phyloP scores from a whole-genome alignment of 2,888 invertebrate species.

The Eupithecia insigniata region DNA sequence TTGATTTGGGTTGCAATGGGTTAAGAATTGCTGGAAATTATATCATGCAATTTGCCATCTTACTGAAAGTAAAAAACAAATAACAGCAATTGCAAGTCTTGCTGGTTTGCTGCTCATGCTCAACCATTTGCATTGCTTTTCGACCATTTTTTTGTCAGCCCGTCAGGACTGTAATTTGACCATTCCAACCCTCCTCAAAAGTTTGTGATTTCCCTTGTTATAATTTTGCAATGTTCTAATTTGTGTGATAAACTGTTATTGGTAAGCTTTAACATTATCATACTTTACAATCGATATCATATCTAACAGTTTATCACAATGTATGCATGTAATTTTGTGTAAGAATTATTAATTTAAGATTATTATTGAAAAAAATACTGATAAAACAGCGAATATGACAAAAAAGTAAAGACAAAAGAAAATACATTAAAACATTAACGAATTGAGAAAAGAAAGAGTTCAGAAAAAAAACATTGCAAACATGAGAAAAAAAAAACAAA shows the following conservation, averaged over 20 bases:
- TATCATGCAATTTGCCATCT: neutral
- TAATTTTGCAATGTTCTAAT: constrained; percentile 17
- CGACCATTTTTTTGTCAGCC: neutral
- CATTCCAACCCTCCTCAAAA: constrained; percentile 27
- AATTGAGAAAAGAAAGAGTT: constrained; percentile 31
- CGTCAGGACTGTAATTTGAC: neutral
- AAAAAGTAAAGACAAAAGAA: constrained; percentile 40
- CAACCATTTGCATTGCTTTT: neutral
- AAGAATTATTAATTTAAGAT: constrained; percentile 20
- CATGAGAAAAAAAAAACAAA: constrained; percentile 40
- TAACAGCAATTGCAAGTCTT: neutral
- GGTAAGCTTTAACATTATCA: constrained; percentile 8
- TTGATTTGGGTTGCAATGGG: constrained; percentile 22
- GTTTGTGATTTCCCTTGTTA: constrained; percentile 20
- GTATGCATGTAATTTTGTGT: constrained; percentile 28
- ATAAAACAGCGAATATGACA: constrained; percentile 32
- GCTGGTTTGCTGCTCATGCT: neutral
- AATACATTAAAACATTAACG: constrained; percentile 39
- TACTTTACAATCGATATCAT: constrained; percentile 10
- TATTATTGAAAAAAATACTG: constrained; percentile 24
- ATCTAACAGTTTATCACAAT: constrained; percentile 25
- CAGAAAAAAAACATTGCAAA: constrained; percentile 22
- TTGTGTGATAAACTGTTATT: constrained; percentile 24
- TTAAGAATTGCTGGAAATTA: neutral
- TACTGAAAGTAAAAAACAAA: neutral